A percentile compares a stretch with the other conserved stretches of the same genome.
Conservation (phyloP, 2,888 invertebrate species). For the Frankliniella intonsa region DNA sequence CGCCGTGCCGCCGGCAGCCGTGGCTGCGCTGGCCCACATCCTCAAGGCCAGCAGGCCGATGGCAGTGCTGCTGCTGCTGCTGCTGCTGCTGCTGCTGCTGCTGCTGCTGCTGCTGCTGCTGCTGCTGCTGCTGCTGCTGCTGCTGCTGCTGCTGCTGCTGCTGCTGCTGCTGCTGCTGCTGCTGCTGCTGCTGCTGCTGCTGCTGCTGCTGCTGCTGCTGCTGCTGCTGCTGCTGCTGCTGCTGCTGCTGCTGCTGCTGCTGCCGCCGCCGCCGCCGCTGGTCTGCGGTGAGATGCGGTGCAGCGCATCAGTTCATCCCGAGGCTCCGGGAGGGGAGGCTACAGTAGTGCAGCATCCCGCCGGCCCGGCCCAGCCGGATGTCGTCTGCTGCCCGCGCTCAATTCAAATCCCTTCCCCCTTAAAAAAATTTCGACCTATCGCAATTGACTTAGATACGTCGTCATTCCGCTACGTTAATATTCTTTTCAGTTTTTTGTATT, state of each 20-base stretch:
- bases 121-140: background rate
- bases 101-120: background rate
- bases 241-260: background rate
- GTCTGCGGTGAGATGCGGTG: too few relatives aligned
- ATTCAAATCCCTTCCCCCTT: too few relatives aligned
- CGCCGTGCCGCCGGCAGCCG: background rate
- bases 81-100: background rate
- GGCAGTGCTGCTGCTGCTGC: background rate
- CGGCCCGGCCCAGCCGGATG: too few relatives aligned
- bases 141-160: background rate
- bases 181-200: background rate
- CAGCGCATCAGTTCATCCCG: too few relatives aligned
- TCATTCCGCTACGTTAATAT: too few relatives aligned
- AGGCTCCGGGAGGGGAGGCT: too few relatives aligned
- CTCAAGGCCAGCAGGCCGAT: conserved; percentile 4
- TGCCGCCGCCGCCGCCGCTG: too few relatives aligned
- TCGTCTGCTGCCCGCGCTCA: too few relatives aligned
- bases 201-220: background rate
- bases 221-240: background rate
- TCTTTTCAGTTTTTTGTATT: too few relatives aligned
- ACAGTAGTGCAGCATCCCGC: too few relatives aligned
- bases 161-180: background rate
- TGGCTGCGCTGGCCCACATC: conserved; percentile 13
- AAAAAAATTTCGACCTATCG: too few relatives aligned
- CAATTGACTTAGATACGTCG: too few relatives aligned